Base-by-base conservation (phyloP, 1,140 invertebrate species). In the Wasmannia auropunctata region DNA sequence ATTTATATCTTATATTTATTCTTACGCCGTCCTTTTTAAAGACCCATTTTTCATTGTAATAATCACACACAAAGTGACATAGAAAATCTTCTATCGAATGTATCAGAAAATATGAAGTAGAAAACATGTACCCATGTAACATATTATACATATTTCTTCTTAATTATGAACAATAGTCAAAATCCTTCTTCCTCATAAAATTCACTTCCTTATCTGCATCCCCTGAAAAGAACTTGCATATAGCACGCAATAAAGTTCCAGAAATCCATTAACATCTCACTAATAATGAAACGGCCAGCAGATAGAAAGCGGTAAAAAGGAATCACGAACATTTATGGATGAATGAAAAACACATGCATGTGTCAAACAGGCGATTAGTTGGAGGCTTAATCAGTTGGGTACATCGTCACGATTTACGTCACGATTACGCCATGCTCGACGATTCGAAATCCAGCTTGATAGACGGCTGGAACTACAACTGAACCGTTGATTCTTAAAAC, bases 401-500 rank as follows among this genome's bases (percentile, higher is more conserved):
- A 46, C 56, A 4, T 37, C 60, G 51, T 69, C 62, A 60, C 74
- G 28, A 51, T 34, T 49, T n/a, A 19, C n/a, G 58, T 37, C 10
- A 43, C 6, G 34, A 86, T 19, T 62, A 86, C 75, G 54, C 62
- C 37, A n/a, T n/a, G n/a, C n/a, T n/a, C 25, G 25, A 58, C 25
- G 19, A n/a, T 10, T 34, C 43, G 6, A 7, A 54, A 0, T 10
- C 22, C 7, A 1, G n/a, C n/a, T n/a, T 11, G 10, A 40, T 10
- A 5, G 11, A 43, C 1, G 86, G 85, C 0, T 90, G 80, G 88
- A 74, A 63, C 1, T 88, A 91, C 28, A 91, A 85, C 2, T 91
- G n/a, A 90, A 88, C 34, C 89, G 87, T 19, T 91, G 80, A 87
- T 75, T 91, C 1, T 7, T 90, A 1, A 87, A 85, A 6, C 19